Base-by-base conservation (phyloP, 2,113 vertebrate species). In the Callospermophilus lateralis region DNA sequence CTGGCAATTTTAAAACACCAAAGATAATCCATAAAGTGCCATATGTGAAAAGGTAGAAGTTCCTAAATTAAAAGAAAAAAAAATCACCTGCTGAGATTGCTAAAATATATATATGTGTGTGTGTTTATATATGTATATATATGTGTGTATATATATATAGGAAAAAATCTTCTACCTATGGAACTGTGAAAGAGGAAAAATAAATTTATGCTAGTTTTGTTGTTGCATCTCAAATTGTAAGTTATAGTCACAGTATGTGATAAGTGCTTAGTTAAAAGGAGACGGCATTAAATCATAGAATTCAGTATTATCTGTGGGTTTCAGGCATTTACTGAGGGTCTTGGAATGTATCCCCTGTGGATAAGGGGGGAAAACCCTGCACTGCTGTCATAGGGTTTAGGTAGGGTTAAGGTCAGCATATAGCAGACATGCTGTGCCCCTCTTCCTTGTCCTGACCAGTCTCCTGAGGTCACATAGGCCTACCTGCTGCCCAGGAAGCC, bases 401-500 rank as follows among this genome's bases (percentile, higher is more conserved):
- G 72, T 12, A n/a, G 48, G 34, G 28, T 55, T 79, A 34, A 84
- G 51, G 32, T 11, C 1, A 3, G 55, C 45, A 42, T 0, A 4
- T 4, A 17, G 55, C 51, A 63, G 39, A 53, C 39, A 42, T 3
- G 6, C 16, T 26, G 1, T 24, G 20, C 8, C 53, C 77, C 24
- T 30, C 2, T 1, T 45, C 22, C 37, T 32, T 4, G 2, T 15
- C 22, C 37, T 3, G 5, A 13, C 45, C 37, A 9, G 67, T 11
- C 93, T 24, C 10, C 34, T 17, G 24, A 6, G 3, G 61, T 17
- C 12, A 13, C 65, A 17, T 1, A 85, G 0, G 19, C 98, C 85
- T 98, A 99, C 99, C 99, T 99, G 96, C 96, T 97, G 65, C 92
- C 87, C 95, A 99, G 98, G 88, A 99, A 98, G 85, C 98, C 90